Base-by-base conservation (phyloP, 2,888 invertebrate species). In the Pristionchus maxplancki region DNA sequence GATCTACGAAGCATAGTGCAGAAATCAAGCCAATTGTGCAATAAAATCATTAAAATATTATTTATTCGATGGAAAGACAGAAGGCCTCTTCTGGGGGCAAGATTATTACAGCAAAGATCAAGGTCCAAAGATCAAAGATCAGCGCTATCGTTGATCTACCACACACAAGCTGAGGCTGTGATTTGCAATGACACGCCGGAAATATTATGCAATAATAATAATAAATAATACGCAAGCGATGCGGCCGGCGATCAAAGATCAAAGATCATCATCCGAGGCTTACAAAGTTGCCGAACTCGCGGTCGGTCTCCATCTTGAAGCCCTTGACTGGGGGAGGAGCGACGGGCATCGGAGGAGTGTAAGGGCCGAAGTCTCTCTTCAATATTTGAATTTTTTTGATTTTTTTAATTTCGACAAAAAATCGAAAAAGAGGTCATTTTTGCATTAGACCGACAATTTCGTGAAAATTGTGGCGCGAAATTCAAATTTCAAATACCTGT, bases 291-390 rank as follows among this genome's bases (percentile, higher is more conserved):
- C 88, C 88, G 91, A 94, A 94, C 83, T 92, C 90, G n/a, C 89
- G 89, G 90, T 93, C 92, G 13, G 94, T 93, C 58, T 94, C 93
- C 91, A 93, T 92, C 90, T 94, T 94, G 91, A 94, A 94, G 34
- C 89, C 89, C 87, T 93, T 93, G 50, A 92, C 93, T 28, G 93
- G 92, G 13, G 94, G 94, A 13, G 94, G 94, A 24, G 90, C 85
- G 0, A 92, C 90, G 40, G 93, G 92, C 82, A 90, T 62, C 1
- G 93, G 92, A 28, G 91, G 89, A 17, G 89, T 89, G 89, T 92
- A 94, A 53, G 89, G 87, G 24, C 89, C 90, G 87, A 93, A 90
- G 58, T 89, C 64, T 17, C 89, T 83, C 81, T 89, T 11, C 17
- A 44, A 67, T 17, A 34, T 40, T 82, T 40, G 62, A 62, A 5